phyloP scores from a whole-genome alignment of 1,140 invertebrate species.

The Cydia pomonella region DNA sequence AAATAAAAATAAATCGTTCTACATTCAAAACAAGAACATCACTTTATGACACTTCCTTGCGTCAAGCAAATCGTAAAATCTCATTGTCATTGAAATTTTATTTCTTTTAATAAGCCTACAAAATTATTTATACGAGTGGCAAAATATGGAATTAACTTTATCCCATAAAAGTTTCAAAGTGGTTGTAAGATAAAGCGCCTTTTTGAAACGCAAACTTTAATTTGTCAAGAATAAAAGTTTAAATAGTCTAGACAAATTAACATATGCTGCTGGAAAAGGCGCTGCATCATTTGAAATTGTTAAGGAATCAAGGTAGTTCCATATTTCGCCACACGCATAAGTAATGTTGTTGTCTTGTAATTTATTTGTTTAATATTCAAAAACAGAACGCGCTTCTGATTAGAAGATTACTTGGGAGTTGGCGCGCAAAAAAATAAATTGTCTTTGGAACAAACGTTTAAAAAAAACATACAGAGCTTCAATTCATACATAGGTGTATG shows the following conservation, averaged over 20 bases:
- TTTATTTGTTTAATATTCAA: constrained; percentile 56
- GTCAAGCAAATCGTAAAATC: constrained; percentile 59
- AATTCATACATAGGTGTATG: background rate
- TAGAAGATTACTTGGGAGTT: constrained; percentile 47
- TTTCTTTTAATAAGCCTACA: constrained; percentile 2
- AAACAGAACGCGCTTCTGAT: constrained; percentile 58
- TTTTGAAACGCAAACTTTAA: no score
- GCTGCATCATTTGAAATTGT: background rate
- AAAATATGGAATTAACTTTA: no score
- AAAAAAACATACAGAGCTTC: background rate
- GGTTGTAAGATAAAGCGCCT: no score
- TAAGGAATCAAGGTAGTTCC: background rate
- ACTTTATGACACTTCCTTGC: constrained; percentile 36
- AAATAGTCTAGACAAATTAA: constrained; percentile 5
- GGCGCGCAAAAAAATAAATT: constrained; percentile 27
- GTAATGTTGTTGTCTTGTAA: constrained; percentile 43
- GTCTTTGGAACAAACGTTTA: background rate
- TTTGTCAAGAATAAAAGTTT: background rate
- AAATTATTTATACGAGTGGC: background rate
- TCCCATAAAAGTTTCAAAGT: no score
- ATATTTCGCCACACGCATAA: background rate
- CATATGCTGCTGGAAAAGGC: background rate
- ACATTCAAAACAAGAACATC: constrained; percentile 37
- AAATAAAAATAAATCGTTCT: constrained; percentile 42
- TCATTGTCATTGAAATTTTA: constrained; percentile 48